Conservation (phyloP, 2,113 vertebrate genomes). For the Ornithorhynchus anatinus region DNA sequence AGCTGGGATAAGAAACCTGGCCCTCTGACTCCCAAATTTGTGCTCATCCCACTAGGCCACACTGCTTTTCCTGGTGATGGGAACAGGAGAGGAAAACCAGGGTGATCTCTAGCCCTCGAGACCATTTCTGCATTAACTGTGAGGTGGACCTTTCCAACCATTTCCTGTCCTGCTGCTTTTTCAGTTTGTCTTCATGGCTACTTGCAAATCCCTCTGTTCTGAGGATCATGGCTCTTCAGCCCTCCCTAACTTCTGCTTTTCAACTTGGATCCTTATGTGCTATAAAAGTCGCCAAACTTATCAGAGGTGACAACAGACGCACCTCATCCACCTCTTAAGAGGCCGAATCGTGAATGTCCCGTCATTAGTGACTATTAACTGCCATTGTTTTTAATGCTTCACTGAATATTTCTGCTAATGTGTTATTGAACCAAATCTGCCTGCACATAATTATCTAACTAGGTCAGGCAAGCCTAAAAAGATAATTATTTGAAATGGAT, state of each 20-base stretch:
- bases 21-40: too few relatives aligned
- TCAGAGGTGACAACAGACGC: conserved; percentile 14
- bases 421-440: conserved; percentile 30
- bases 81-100: conserved; percentile 21
- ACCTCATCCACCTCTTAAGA: neutral
- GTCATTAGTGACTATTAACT: conserved; percentile 6
- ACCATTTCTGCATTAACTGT: too few relatives aligned
- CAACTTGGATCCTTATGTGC: conserved; percentile 34
- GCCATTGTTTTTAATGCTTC: conserved; percentile 4
- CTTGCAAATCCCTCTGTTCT: neutral
- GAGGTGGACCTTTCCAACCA: too few relatives aligned
- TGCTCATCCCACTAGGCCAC: too few relatives aligned
- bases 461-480: conserved; percentile 24
- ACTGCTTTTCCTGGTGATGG: conserved; percentile 39
- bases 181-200: neutral
- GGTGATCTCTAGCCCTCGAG: neutral
- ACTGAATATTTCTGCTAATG: conserved; percentile 21
- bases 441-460: conserved; percentile 29
- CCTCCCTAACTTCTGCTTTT: conserved; percentile 22
- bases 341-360: neutral
- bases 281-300: conserved; percentile 8
- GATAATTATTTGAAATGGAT: conserved; percentile 29
- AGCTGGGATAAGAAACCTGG: too few relatives aligned
- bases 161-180: neutral
- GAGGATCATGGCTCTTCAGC: neutral